Evolutionary conservation across 2,797 vertebrate species (phyloP), one percentile per base, ranked within the genome.

Genomic region (Tiaroga cobitis): DNA sequence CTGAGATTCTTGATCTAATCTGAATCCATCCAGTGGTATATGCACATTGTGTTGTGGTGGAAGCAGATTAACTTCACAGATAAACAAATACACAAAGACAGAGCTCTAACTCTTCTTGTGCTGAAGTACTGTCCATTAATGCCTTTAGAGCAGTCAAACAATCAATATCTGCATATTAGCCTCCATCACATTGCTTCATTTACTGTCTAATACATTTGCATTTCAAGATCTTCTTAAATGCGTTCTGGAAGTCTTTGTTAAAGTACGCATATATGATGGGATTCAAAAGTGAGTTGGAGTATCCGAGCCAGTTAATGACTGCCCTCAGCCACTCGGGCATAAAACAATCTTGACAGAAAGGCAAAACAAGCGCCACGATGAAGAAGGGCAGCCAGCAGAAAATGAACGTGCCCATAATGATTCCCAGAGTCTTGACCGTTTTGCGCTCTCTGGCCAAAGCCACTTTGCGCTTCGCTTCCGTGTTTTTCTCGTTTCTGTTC

Each of bases 391-490:
- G 93, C 98, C 98, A 99, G 93, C 98, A 99, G 88, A 99, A 95
- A 89, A 99, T 99, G 93, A 99, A 99, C 19, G 98, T 99, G 26
- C 98, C 98, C 97, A 99, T 99, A 83, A 99, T 99, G 92, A 99
- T 99, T 56, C 98, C 98, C 84, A 99, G 91, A 0, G 98, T 99
- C 93, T 99, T 99, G 73, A 99, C 98, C 0, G 98, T 97, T 92
- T 99, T 99, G 79, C 97, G 96, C 83, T 99, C 98, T 37, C 98
- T 94, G 56, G 97, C 97, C 89, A 99, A 89, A 68, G 97, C 98
- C 90, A 97, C 94, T 91, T 98, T 99, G 68, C 96, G 95, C 91
- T 97, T 98, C 8, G 96, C 95, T 39, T 97, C 97, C 0, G 95
- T 92, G 89, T 93, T 96, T 86, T 93, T 97, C 80, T 98, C 97